Percentiles rank a stretch among this genome's conserved stretches.
Conservation (phyloP, 2,113 vertebrate genomes). For the Microtus oregoni region DNA sequence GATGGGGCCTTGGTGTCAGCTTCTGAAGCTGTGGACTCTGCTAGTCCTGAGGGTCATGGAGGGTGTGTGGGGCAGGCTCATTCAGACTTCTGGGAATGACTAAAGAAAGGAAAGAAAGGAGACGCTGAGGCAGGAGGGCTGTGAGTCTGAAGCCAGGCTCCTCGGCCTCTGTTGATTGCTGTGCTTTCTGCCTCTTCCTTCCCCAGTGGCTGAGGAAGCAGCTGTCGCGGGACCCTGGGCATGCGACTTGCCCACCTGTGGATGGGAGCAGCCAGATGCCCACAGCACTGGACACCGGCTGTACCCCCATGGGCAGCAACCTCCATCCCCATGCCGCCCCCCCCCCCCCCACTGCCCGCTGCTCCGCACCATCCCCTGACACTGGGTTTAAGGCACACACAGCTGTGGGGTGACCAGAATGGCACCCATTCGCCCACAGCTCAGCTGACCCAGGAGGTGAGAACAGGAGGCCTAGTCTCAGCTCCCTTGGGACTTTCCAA, state of each 20-base stretch:
- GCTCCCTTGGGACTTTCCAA: neutral
- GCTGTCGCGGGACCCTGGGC: neutral
- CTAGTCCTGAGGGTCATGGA: neutral
- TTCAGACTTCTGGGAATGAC: neutral
- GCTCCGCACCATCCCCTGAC: neutral
- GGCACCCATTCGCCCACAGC: no score
- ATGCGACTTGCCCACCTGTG: neutral
- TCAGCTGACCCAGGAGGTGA: neutral
- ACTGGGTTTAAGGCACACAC: neutral
- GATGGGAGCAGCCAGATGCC: neutral
- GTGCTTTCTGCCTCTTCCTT: neutral
- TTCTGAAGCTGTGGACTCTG: neutral
- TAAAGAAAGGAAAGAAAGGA: neutral
- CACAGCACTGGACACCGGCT: neutral
- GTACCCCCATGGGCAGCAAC: neutral
- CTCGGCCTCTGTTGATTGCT: neutral
- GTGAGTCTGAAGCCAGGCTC: neutral
- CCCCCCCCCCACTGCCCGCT: accelerated
- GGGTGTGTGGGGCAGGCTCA: neutral
- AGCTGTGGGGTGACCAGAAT: neutral
- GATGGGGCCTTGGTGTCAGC: neutral
- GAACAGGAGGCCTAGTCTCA: neutral
- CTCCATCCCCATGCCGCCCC: neutral
- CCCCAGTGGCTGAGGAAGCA: slow-evolving; percentile 64
- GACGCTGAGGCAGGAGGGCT: neutral